These are phyloP conservation scores for Jacana jacana DNA, from an alignment of 2,113 vertebrate genomes.

Conservation along the genomic window DNA sequence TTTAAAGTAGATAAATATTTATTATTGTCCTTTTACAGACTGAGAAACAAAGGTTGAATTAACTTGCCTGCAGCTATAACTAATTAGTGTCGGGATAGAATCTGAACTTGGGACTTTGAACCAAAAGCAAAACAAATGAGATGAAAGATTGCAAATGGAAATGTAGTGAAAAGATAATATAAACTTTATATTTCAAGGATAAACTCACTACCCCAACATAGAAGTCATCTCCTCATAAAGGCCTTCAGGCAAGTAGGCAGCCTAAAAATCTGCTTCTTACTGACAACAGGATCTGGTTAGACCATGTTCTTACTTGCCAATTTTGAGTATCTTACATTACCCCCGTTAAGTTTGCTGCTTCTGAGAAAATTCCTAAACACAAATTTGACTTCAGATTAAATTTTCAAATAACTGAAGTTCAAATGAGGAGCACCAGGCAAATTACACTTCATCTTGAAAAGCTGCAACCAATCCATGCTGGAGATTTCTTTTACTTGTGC, in stretches of 20 bases:
- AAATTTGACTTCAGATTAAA: background rate
- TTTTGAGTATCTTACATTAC: background rate
- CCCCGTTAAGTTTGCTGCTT: background rate
- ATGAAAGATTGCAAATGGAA: background rate
- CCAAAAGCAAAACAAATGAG: background rate
- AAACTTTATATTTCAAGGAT: background rate
- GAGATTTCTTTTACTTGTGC: background rate
- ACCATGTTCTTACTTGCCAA: background rate
- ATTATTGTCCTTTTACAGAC: background rate
- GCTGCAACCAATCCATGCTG: background rate
- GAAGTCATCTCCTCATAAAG: background rate
- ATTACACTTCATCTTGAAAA: background rate
- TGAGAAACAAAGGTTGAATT: slow-evolving; percentile 1
- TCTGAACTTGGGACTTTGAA: slow-evolving; percentile 21
- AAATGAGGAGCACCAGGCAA: background rate
- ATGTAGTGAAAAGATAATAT: background rate
- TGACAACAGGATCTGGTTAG: background rate
- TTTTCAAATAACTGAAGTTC: background rate
- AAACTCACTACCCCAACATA: background rate
- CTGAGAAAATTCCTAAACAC: background rate
- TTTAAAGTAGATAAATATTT: slow-evolving; percentile 19
- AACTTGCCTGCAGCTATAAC: background rate
- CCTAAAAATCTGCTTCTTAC: background rate
- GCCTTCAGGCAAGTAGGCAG: background rate
- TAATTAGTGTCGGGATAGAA: background rate